phyloP scores from a whole-genome alignment of 2,113 vertebrate genomes.

The Chaetops frenatus region DNA sequence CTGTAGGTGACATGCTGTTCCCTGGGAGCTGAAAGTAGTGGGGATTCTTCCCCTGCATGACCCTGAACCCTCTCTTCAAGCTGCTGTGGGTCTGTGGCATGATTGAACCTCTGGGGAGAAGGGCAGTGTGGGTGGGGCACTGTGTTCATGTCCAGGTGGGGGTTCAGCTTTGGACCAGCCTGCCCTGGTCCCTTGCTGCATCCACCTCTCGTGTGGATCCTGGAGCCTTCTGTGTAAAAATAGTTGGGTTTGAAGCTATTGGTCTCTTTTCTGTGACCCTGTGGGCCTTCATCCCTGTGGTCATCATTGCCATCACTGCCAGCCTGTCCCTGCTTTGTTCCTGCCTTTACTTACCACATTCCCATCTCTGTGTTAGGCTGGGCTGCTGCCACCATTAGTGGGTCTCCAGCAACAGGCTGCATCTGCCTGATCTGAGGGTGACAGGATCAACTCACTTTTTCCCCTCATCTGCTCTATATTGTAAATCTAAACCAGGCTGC shows the following conservation, averaged over 20 bases:
- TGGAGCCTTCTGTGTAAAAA: not conserved
- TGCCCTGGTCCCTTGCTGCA: not conserved
- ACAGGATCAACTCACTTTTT: not conserved
- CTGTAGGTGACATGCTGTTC: not conserved
- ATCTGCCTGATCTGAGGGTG: fast-evolving
- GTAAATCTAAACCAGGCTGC: not conserved
- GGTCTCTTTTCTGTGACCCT: not conserved
- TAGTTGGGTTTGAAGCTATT: not conserved
- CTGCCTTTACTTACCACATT: not conserved
- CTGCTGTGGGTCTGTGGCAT: not conserved
- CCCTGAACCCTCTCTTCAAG: not conserved
- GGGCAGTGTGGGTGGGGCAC: not conserved
- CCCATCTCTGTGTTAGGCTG: not conserved
- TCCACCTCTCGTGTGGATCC: fast-evolving
- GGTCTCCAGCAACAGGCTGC: not conserved
- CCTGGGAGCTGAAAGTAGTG: too few species aligned
- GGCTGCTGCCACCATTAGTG: not conserved
- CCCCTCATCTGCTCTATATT: not conserved
- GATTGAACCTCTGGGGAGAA: not conserved
- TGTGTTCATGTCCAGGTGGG: not conserved
- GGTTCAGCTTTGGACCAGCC: not conserved
- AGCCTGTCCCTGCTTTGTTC: not conserved
- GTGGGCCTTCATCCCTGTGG: not conserved
- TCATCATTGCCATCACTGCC: not conserved
- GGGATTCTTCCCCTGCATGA: not conserved